Base-by-base conservation (phyloP, 2,113 vertebrate species). In the Gallinago media region DNA sequence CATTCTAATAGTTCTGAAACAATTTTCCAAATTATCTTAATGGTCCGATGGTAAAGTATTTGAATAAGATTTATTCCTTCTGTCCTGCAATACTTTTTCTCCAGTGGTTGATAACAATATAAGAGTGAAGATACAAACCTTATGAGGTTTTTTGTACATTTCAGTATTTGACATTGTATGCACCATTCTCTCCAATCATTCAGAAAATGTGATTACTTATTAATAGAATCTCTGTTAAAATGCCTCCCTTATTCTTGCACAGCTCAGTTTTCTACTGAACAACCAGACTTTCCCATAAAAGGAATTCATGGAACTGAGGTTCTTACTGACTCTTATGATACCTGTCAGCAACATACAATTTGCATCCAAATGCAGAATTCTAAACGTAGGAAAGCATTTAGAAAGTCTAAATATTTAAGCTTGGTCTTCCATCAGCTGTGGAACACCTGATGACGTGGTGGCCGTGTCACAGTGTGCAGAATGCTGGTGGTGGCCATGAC, bases 401-500 rank as follows among this genome's bases (percentile, higher is more conserved):
- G 70, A 73, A 77, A 17, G 1, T 10, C 7, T 56, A 29, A 86
- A 68, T 4, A 15, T 59, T 46, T 80, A 14, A 12, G 23, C 14
- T 72, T 5, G 2, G 25, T 7, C 11, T 46, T 55, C 38, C n/a
- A 47, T n/a, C 26, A 38, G 26, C 22, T 8, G 31, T 44, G 15
- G 31, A 29, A 29, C 6, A 4, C 44, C 22, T 7, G 11, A 18
- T 61, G 44, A 61, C 27, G 12, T 26, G 10, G 13, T 14, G 32
- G 19, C 36, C 3, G 0, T 55, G n/a, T 36, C 81, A 36, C 6
- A 19, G 12, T 2, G 11, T 11, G 25, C 4, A 21, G 61, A 54
- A 65, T 0, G 2, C 12, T 79, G 38, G 18, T 27, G 23, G 54
- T 34, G 17, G 40, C 54, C 3, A 1, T 15, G 17, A 27, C 12